Evolutionary conservation across 1,140 invertebrate genomes (phyloP).

Genomic region (Formica selysi): DNA sequence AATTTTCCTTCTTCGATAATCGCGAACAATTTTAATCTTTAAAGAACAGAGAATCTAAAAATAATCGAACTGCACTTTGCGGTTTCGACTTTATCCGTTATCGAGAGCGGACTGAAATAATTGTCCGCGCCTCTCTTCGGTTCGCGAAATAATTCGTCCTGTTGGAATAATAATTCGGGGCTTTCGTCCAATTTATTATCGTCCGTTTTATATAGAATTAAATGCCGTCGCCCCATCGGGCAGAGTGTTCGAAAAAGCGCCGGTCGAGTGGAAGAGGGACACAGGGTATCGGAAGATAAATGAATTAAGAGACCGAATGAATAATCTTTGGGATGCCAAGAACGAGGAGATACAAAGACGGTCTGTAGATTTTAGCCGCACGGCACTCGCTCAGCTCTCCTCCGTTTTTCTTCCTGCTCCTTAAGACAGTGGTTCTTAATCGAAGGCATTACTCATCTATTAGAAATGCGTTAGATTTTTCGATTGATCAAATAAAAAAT

Average conservation of each 20-base stretch:
- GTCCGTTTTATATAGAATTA: conserved; percentile 47
- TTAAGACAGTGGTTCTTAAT: conserved; percentile 53
- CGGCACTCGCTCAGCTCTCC: conserved; percentile 32
- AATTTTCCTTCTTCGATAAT: neutral
- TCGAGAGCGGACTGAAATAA: conserved; percentile 38
- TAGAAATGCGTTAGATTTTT: neutral
- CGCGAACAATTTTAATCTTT: conserved; percentile 1
- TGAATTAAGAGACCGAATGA: conserved; percentile 74
- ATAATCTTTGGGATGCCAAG: conserved; percentile 66
- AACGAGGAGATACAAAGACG: conserved; percentile 57
- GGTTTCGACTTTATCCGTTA: neutral
- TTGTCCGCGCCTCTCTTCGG: neutral
- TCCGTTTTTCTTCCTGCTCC: neutral
- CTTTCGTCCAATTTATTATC: conserved; percentile 44
- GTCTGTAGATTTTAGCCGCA: conserved; percentile 67
- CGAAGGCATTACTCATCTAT: neutral
- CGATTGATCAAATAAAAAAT: neutral
- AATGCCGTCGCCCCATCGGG: neutral
- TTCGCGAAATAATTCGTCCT: conserved; percentile 37
- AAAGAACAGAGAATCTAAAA: conserved; percentile 2
- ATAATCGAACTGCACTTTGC: conserved; percentile 14
- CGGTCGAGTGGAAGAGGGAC: conserved; percentile 39
- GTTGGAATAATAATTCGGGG: conserved; percentile 52
- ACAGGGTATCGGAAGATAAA: conserved; percentile 68
- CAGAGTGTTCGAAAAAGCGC: conserved; percentile 7